Evolutionary conservation across 1,140 invertebrate species (phyloP).

Genomic region (Paralvinella palmiformis): DNA sequence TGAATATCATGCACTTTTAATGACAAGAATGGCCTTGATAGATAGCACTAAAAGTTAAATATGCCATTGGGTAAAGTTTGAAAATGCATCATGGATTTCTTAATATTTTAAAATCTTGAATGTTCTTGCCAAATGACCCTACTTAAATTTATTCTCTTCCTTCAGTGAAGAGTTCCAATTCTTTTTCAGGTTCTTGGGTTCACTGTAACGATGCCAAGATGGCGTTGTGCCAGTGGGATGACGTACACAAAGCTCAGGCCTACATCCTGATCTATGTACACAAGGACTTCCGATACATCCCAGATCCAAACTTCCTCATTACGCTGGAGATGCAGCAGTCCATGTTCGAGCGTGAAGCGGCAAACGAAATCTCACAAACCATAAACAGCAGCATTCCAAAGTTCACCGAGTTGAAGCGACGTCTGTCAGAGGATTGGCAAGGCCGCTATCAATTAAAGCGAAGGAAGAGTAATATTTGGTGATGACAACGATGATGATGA

Average conservation of each 20-base stretch:
- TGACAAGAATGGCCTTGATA: too few relatives aligned
- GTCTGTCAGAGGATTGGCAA: neutral
- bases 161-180: neutral
- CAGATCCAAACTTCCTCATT: slow-evolving; percentile 2
- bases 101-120: neutral
- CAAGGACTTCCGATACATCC: neutral
- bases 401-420: neutral
- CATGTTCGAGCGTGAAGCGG: slow-evolving; percentile 18
- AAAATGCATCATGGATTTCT: neutral
- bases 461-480: neutral
- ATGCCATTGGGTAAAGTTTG: too few relatives aligned
- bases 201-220: slow-evolving; percentile 38
- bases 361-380: slow-evolving; percentile 29
- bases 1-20: too few relatives aligned
- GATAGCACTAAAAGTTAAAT: too few relatives aligned
- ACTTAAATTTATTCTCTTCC: neutral
- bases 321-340: slow-evolving; percentile 2
- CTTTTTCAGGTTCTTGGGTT: slow-evolving; percentile 35
- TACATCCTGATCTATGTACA: slow-evolving; percentile 38
- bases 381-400: slow-evolving; percentile 8
- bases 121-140: neutral
- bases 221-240: slow-evolving; percentile 24
- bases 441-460: neutral
- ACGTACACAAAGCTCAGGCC: slow-evolving; percentile 32
- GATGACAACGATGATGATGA: too few relatives aligned